A percentile compares a stretch with the other conserved stretches of the same genome.
Conservation (phyloP, 23 tunicate genomes). For the Aplidium turbinatum region DNA sequence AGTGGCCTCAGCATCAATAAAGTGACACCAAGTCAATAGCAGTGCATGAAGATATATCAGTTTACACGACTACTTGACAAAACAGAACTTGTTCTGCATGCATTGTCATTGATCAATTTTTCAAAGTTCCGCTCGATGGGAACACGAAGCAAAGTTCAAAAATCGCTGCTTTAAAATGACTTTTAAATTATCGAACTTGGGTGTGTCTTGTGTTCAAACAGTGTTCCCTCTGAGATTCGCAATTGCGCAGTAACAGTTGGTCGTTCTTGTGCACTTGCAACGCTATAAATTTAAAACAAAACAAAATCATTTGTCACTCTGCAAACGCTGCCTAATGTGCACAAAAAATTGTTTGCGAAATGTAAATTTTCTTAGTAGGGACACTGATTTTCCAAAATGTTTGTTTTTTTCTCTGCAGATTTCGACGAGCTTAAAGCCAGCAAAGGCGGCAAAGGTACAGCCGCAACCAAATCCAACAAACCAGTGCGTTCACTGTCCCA, state of each 20-base stretch:
- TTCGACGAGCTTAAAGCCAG: slow-evolving; percentile 23
- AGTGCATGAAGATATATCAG: too few relatives aligned
- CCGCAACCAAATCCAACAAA: slow-evolving; percentile 5
- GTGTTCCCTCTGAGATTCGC: too few relatives aligned
- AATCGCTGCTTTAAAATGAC: too few relatives aligned
- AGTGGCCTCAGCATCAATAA: not conserved
- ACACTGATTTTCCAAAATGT: not conserved
- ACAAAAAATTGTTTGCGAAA: not conserved
- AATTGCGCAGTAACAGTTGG: too few relatives aligned
- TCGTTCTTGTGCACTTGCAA: not conserved
- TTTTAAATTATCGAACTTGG: too few relatives aligned
- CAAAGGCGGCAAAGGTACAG: slow-evolving; percentile 1
- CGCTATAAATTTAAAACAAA: not conserved
- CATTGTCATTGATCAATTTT: not conserved
- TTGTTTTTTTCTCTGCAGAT: slow-evolving; percentile 10
- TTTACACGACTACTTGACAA: too few relatives aligned
- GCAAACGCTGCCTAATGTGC: not conserved
- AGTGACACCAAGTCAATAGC: too few relatives aligned
- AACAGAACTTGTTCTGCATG: too few relatives aligned
- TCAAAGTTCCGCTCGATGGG: not conserved
- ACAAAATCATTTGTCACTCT: not conserved
- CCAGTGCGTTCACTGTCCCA: not conserved
- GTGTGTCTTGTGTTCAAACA: too few relatives aligned
- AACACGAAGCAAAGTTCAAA: too few relatives aligned
- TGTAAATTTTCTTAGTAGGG: not conserved